Conservation (phyloP, 2,797 vertebrate genomes). For the Valencia hispanica region DNA sequence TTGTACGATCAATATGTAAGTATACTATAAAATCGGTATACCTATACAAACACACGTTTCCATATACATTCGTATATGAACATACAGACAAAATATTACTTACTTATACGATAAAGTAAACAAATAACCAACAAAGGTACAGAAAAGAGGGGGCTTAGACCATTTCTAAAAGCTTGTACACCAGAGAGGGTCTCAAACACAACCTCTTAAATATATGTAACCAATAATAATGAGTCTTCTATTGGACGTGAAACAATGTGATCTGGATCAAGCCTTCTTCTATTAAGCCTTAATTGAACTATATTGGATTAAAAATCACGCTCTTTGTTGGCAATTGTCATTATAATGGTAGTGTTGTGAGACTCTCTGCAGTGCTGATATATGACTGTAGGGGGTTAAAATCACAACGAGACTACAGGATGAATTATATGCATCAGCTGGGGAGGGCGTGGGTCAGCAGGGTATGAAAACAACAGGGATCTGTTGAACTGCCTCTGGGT, state of each 20-base stretch:
- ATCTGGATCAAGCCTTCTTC: neutral
- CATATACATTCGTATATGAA: conserved; percentile 82
- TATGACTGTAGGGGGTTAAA: conserved; percentile 75
- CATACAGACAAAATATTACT: conserved; percentile 84
- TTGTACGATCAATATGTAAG: conserved; percentile 67
- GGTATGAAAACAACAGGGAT: conserved; percentile 57
- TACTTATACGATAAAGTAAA: conserved; percentile 62
- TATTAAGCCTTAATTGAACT: neutral
- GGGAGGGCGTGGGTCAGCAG: conserved; percentile 54
- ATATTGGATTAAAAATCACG: neutral
- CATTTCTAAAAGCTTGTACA: conserved; percentile 55
- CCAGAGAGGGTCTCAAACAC: conserved; percentile 61
- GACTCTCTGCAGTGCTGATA: conserved; percentile 53
- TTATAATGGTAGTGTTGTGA: conserved; percentile 42
- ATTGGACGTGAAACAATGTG: conserved; percentile 6
- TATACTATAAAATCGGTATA: conserved; percentile 69
- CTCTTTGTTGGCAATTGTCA: neutral
- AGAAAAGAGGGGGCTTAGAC: conserved; percentile 64
- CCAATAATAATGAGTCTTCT: neutral
- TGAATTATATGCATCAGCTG: conserved; percentile 48
- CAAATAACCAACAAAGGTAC: conserved; percentile 50
- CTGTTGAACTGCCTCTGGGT: conserved; percentile 49
- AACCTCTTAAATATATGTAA: conserved; percentile 13
- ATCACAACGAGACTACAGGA: conserved; percentile 69
- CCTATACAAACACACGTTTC: conserved; percentile 77